Percentiles rank a stretch among this genome's conserved stretches.
phyloP scores from a whole-genome alignment of 2,888 invertebrate species.

The Clepsis dumicolana region DNA sequence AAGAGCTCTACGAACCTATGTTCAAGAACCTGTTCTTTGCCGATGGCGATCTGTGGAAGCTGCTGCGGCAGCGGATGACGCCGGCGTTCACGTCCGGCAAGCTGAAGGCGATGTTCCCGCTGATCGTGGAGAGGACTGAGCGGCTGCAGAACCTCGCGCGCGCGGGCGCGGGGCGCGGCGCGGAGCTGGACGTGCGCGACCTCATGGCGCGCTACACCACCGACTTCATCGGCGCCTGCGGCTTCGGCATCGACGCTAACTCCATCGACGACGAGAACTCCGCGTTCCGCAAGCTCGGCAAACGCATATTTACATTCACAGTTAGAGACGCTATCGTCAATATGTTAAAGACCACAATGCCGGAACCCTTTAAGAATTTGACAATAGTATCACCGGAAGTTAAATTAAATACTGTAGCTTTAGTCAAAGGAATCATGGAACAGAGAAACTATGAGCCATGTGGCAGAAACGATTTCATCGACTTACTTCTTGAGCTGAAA shows the following conservation, averaged over 20 bases:
- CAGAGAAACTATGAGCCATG: conserved; percentile 63
- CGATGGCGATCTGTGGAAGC: conserved; percentile 72
- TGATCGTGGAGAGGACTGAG: conserved; percentile 67
- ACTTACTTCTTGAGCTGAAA: conserved; percentile 53
- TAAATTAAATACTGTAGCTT: not conserved
- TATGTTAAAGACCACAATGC: conserved; percentile 8
- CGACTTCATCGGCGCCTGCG: conserved; percentile 69
- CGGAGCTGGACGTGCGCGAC: no score
- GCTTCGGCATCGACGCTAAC: conserved; percentile 66
- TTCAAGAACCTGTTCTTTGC: conserved; percentile 63
- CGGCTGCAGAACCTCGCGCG: conserved; percentile 57
- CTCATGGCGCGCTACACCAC: conserved; percentile 69
- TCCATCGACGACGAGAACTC: conserved; percentile 62
- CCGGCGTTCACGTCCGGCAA: conserved; percentile 73
- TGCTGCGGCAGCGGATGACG: conserved; percentile 70
- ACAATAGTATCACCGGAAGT: not conserved
- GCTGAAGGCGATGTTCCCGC: conserved; percentile 72
- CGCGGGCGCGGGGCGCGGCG: conserved; percentile 41
- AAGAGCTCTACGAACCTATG: conserved; percentile 55
- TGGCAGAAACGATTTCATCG: conserved; percentile 54
- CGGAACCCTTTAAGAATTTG: conserved; percentile 21
- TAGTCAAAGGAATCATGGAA: conserved; percentile 54
- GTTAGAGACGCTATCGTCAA: not conserved
- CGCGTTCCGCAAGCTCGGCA: conserved; percentile 53
- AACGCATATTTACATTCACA: conserved; percentile 29